These are phyloP conservation scores for Greenwoodochromis staneri DNA, from an alignment of 2,113 vertebrate species.

Conservation along the genomic window DNA sequence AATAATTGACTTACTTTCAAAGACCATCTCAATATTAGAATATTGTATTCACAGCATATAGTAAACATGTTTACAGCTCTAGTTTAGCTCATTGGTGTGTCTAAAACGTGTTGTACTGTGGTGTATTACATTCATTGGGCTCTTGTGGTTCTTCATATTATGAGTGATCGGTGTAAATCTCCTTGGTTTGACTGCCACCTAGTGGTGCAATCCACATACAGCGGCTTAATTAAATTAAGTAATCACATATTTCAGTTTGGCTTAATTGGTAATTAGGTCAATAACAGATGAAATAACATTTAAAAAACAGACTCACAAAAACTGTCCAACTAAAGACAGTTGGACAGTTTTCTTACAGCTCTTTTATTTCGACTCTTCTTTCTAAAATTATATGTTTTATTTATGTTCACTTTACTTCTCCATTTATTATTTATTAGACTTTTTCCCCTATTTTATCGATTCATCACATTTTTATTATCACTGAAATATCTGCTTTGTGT, in stretches of 20 bases:
- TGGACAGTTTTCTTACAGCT: not conserved
- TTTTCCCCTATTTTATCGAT: not conserved
- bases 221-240: not conserved
- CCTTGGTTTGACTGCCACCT: not conserved
- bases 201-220: not conserved
- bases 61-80: not conserved
- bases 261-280: not conserved
- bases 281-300: not conserved
- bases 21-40: not conserved
- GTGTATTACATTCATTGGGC: not conserved
- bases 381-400: not conserved
- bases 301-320: not conserved
- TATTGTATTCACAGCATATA: not conserved
- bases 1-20: not conserved
- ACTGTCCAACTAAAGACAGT: not conserved
- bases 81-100: not conserved
- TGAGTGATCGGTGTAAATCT: not conserved
- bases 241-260: not conserved
- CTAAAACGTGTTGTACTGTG: not conserved
- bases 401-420: not conserved
- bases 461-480: not conserved
- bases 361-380: not conserved
- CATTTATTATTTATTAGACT: not conserved
- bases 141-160: not conserved
- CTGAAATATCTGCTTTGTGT: not conserved